Percentiles rank a stretch among this genome's conserved stretches.
Evolutionary conservation across 2,888 invertebrate genomes (phyloP).

Genomic region (Nomada ruficornis): DNA sequence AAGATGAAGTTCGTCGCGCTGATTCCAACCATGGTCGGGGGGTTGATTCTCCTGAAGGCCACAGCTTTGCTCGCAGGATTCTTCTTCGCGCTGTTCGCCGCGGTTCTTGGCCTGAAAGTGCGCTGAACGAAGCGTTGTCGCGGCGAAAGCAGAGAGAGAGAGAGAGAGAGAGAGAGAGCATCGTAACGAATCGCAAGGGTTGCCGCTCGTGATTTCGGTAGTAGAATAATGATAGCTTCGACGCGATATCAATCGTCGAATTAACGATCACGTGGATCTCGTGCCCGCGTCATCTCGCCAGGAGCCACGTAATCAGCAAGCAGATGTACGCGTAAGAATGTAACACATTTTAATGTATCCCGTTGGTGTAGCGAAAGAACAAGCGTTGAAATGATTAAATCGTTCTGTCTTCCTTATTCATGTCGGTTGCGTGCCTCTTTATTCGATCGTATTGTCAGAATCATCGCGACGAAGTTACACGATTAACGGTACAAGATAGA

Average conservation of each 20-base stretch:
- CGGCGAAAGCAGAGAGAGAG: background rate
- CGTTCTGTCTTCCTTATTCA: conserved; percentile 18
- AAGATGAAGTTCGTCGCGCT: conserved; percentile 93
- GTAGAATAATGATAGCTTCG: background rate
- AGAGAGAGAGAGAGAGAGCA: too few species aligned
- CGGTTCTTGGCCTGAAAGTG: conserved; percentile 90
- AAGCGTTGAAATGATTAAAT: conserved; percentile 35
- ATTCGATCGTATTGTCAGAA: conserved; percentile 29
- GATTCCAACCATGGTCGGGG: conserved; percentile 90
- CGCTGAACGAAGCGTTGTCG: conserved; percentile 48
- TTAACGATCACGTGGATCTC: background rate
- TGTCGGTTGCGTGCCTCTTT: conserved; percentile 12
- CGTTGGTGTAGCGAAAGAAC: conserved; percentile 13
- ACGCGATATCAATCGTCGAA: background rate
- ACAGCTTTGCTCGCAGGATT: conserved; percentile 93
- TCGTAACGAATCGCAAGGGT: conserved; percentile 11
- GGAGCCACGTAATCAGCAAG: background rate
- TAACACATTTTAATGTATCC: conserved; percentile 22
- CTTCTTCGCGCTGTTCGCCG: conserved; percentile 94
- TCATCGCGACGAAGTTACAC: background rate
- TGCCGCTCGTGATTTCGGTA: conserved; percentile 65
- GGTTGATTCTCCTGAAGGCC: conserved; percentile 89
- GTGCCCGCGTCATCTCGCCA: background rate
- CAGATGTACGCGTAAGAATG: conserved; percentile 3
- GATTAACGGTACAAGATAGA: background rate